Conservation (phyloP, 2,113 vertebrate genomes). For the Chaetorhynchus papuensis region DNA sequence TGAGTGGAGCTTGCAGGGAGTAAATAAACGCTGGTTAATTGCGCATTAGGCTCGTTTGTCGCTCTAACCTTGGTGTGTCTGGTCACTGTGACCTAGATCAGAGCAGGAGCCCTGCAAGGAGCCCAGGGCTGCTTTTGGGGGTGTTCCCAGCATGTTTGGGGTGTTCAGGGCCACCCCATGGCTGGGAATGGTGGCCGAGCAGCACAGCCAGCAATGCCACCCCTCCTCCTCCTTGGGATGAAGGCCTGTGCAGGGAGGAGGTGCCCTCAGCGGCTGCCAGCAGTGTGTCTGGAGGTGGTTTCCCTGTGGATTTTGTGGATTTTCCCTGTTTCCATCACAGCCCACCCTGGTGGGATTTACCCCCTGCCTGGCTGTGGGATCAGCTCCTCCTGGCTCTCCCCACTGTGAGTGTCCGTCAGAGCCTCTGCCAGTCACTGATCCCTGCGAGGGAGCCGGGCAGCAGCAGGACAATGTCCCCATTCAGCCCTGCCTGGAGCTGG, state of each 20-base stretch:
- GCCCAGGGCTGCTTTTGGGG: not conserved
- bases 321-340: not conserved
- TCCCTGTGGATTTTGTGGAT: not conserved
- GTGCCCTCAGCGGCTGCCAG: not conserved
- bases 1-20: not conserved
- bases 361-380: not conserved
- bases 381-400: not conserved
- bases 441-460: not conserved
- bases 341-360: not conserved
- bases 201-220: accelerated
- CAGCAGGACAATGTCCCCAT: constrained; percentile 16
- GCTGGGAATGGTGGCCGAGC: not conserved
- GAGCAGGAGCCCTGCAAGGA: not conserved
- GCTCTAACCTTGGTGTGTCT: constrained; percentile 11
- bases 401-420: not conserved
- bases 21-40: constrained; percentile 35
- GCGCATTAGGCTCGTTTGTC: not conserved
- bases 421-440: not conserved
- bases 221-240: not conserved
- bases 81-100: not conserved
- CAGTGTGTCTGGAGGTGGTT: not conserved
- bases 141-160: accelerated
- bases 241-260: not conserved
- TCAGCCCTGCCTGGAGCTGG: not conserved
- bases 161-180: not conserved